Evolutionary conservation across 2,113 vertebrate species (phyloP).

Genomic region (Anhinga rufa): DNA sequence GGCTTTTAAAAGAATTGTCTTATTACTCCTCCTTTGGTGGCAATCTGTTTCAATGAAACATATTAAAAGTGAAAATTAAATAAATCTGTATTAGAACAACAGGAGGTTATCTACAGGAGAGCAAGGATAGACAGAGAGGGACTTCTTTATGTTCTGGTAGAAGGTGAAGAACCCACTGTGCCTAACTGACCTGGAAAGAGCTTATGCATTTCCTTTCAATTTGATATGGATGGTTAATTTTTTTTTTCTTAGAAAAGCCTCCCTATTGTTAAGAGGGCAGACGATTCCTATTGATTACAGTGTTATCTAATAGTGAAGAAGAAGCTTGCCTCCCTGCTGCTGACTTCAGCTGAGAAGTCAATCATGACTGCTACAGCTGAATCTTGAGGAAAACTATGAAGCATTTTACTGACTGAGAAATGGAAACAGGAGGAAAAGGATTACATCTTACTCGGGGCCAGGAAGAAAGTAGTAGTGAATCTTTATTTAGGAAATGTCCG

Average conservation of each 20-base stretch:
- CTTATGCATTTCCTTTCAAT: slow-evolving; percentile 29
- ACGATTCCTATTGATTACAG: neutral
- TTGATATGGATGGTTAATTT: neutral
- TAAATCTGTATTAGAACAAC: neutral
- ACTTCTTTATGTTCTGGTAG: neutral
- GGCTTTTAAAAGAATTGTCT: neutral
- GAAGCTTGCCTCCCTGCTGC: neutral
- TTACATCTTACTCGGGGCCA: neutral
- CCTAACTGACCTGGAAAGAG: slow-evolving; percentile 51
- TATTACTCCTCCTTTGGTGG: neutral
- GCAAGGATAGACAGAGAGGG: neutral
- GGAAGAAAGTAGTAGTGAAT: neutral
- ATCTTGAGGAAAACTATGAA: neutral
- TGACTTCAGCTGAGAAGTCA: slow-evolving; percentile 28
- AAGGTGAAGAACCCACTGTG: slow-evolving; percentile 1
- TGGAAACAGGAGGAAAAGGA: neutral
- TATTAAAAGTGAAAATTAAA: slow-evolving; percentile 42
- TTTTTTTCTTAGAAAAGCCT: neutral
- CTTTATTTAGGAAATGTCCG: neutral
- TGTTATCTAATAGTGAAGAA: neutral
- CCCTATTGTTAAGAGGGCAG: neutral
- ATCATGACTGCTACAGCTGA: neutral
- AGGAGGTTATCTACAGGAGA: neutral
- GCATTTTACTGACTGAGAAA: neutral
- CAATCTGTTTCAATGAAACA: neutral